Evolutionary conservation across 2,797 vertebrate species (phyloP).

Genomic region (Pempheris klunzingeri): DNA sequence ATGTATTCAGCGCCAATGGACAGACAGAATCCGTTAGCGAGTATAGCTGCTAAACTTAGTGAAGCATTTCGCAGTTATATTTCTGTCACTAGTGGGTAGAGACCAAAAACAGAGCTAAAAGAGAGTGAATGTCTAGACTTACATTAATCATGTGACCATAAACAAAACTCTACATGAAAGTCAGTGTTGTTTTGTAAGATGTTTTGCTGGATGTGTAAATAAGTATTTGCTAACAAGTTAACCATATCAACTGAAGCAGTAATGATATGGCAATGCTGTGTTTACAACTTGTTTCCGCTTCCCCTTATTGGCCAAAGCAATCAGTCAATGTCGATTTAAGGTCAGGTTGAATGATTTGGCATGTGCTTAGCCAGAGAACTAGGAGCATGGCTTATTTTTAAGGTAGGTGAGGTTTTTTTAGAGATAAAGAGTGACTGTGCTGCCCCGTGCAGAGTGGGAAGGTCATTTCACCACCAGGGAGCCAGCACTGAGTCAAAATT

Average conservation of each 20-base stretch:
- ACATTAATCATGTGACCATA: not conserved
- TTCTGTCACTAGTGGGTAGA: not conserved
- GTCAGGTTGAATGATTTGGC: slow-evolving; percentile 7
- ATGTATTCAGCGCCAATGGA: not conserved
- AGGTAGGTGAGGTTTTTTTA: slow-evolving; percentile 20
- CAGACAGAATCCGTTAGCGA: not conserved
- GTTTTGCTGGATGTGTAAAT: not conserved
- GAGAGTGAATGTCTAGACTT: not conserved
- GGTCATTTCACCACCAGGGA: slow-evolving; percentile 52
- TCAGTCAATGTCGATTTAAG: not conserved
- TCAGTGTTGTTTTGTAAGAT: not conserved
- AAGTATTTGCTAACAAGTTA: not conserved
- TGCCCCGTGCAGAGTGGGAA: slow-evolving; percentile 30
- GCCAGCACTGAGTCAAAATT: slow-evolving; percentile 22
- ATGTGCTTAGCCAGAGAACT: not conserved
- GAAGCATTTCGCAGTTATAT: not conserved
- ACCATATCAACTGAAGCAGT: not conserved
- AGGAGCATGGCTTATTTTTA: slow-evolving; percentile 11
- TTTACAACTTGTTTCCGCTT: not conserved
- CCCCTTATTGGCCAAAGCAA: not conserved
- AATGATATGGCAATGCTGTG: not conserved
- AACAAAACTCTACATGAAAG: not conserved
- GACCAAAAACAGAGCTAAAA: not conserved
- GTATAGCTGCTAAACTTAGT: not conserved
- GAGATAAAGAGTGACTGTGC: not conserved